phyloP scores from a whole-genome alignment of 2,888 invertebrate species.

The Lacanobia wlatinum region DNA sequence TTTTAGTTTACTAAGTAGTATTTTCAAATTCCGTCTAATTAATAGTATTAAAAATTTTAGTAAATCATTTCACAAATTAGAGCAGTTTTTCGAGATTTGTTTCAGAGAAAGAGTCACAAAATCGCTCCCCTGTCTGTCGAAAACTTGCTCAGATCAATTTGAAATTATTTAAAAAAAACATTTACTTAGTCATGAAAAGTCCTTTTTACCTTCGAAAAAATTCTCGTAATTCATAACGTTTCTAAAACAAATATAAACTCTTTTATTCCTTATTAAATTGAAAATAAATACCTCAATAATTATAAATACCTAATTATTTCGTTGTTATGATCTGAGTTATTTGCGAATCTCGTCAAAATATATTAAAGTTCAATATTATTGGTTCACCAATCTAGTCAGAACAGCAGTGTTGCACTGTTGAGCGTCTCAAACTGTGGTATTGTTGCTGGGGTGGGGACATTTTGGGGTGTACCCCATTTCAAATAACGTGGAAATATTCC shows the following conservation, averaged over 20 bases:
- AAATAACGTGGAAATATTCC: not conserved
- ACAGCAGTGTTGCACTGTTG: constrained; percentile 40
- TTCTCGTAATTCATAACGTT: not conserved
- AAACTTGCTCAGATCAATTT: constrained; percentile 54
- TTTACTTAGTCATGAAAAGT: not conserved
- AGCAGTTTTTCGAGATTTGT: constrained; percentile 14
- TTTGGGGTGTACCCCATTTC: constrained; percentile 14
- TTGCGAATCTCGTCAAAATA: constrained; percentile 64
- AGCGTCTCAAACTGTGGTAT: constrained; percentile 75
- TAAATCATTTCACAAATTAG: constrained; percentile 22
- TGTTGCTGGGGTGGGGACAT: constrained; percentile 53
- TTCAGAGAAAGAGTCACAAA: constrained; percentile 48
- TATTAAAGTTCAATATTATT: constrained; percentile 42
- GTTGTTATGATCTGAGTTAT: constrained; percentile 64
- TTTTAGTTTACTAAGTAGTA: constrained; percentile 45
- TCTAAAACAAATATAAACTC: not conserved
- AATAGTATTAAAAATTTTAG: constrained; percentile 19
- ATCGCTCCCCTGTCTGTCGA: constrained; percentile 60
- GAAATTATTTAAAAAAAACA: not conserved
- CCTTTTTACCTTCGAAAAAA: not conserved
- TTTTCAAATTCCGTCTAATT: constrained; percentile 49
- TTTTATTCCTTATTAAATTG: not conserved
- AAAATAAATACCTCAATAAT: constrained; percentile 34
- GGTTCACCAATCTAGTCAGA: constrained; percentile 57
- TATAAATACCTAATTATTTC: constrained; percentile 14